These are phyloP conservation scores for Piscicola geometra DNA, from an alignment of 2,888 invertebrate species.

Conservation along the genomic window DNA sequence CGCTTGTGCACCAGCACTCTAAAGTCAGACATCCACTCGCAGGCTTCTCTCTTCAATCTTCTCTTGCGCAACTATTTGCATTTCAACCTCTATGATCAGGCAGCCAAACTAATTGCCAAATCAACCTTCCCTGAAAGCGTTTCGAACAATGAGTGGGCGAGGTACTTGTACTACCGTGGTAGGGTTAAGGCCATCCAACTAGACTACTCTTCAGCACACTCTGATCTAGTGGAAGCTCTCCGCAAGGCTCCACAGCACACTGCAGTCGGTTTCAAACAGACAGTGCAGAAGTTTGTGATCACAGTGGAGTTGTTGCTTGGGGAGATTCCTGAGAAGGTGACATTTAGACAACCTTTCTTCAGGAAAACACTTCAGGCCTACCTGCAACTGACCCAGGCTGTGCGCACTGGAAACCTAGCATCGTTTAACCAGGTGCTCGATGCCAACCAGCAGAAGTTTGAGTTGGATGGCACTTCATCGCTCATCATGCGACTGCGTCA, in stretches of 20 bases:
- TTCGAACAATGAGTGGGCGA: slow-evolving; percentile 97
- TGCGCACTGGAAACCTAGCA: slow-evolving; percentile 86
- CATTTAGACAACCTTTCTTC: slow-evolving; percentile 77
- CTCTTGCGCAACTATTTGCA: slow-evolving; percentile 89
- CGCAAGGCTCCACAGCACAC: slow-evolving; percentile 95
- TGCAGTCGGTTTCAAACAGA: slow-evolving; percentile 95
- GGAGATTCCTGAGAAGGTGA: slow-evolving; percentile 87
- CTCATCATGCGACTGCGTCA: slow-evolving; percentile 89
- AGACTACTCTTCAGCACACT: slow-evolving; percentile 95
- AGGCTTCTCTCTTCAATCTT: slow-evolving; percentile 92
- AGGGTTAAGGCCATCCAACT: slow-evolving; percentile 95
- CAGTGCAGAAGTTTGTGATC: slow-evolving; percentile 78
- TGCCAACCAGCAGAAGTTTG: slow-evolving; percentile 84
- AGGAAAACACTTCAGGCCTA: slow-evolving; percentile 87
- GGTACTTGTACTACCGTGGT: slow-evolving; percentile 86
- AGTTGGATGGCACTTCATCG: slow-evolving; percentile 89
- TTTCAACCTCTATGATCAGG: slow-evolving; percentile 89
- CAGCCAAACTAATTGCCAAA: slow-evolving; percentile 93
- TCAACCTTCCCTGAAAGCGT: slow-evolving; percentile 93
- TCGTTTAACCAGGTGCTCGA: slow-evolving; percentile 88
- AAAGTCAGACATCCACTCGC: slow-evolving; percentile 91
- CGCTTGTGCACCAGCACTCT: slow-evolving; percentile 89
- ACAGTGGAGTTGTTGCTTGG: slow-evolving; percentile 90
- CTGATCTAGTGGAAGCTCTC: slow-evolving; percentile 83
- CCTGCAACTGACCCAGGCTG: slow-evolving; percentile 89